Evolutionary conservation across 1,140 invertebrate species (phyloP), one percentile per base, ranked within the genome.

Genomic region (Mercenaria mercenaria): DNA sequence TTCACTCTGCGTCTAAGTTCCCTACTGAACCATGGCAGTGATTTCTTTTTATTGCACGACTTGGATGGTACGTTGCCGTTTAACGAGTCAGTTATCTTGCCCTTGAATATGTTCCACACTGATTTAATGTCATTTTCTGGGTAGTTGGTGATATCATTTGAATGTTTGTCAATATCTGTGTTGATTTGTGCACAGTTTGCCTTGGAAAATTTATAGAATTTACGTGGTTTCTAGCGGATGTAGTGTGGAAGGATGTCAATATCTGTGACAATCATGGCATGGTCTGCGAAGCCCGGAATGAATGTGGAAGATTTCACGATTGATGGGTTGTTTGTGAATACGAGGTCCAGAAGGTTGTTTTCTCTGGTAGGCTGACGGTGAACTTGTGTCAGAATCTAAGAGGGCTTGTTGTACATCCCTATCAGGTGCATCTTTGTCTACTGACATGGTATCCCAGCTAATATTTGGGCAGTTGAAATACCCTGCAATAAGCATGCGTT

Each of bases 191-290:
- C 59, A 56, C 80, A 82, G 26, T 82, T 41, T 41, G 56, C 80
- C 29, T 82, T 82, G 59, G 56, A 64, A n/a, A 15, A 82, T 13
- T 15, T 1, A 37, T 39, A 67, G 29, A 39, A 37, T 26, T 82
- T 61, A 23, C 52, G 43, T 11, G 64, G 64, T 47, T 39, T 85
- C 23, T 74, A 64, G 47, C 41, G 11, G 41, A 39, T 64, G n/a
- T 64, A 39, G 2, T 82, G 32, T 2, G 80, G 80, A 13, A 82
- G 37, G 20, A 64, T 64, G 37, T 64, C 67, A 18, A 72, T 52
- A 37, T 85, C 82, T 10, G 82, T 85, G 50, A 85, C 59, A 20
- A 83, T 34, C 81, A 83, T 83, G 61, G 81, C 67, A 29, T 85
- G 82, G 29, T 85, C 82, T 20, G 64, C 72, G n/a, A 72, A 47